Percentiles rank a stretch among this genome's conserved stretches.
Evolutionary conservation across 2,797 vertebrate genomes (phyloP).

Genomic region (Echiichthys vipera): DNA sequence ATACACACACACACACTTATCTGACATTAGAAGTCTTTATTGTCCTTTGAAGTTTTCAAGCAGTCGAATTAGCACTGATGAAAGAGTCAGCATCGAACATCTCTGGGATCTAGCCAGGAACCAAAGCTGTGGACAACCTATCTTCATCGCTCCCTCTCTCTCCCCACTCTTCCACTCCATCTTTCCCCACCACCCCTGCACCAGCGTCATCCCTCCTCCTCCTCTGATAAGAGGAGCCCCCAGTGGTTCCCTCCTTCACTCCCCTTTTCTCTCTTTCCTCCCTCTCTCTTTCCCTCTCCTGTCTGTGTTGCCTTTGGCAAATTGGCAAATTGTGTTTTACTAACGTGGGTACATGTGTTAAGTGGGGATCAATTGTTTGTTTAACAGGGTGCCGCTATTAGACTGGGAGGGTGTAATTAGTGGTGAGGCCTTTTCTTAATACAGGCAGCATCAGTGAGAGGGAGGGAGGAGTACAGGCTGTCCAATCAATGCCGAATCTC

Average conservation of each 20-base stretch:
- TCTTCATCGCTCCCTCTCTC: conserved; percentile 55
- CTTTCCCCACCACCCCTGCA: conserved; percentile 24
- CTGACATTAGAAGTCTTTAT: conserved; percentile 81
- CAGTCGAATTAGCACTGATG: conserved; percentile 85
- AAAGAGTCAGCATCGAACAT: conserved; percentile 77
- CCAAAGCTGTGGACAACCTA: conserved; percentile 56
- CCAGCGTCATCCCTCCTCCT: conserved; percentile 40
- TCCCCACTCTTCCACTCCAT: conserved; percentile 41
- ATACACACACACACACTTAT: conserved; percentile 79
- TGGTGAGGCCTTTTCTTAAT: conserved; percentile 82
- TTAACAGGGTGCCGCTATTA: conserved; percentile 89
- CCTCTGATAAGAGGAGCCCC: conserved; percentile 66
- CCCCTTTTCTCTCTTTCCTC: conserved; percentile 60
- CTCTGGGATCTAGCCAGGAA: conserved; percentile 68
- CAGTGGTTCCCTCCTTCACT: conserved; percentile 66
- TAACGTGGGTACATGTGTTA: conserved; percentile 89
- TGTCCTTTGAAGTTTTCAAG: conserved; percentile 83
- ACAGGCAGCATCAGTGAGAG: conserved; percentile 68
- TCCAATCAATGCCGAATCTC: conserved; percentile 87
- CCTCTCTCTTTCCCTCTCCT: conserved; percentile 67
- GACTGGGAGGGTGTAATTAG: conserved; percentile 90
- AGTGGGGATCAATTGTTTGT: conserved; percentile 89
- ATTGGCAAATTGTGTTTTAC: conserved; percentile 92
- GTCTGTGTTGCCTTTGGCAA: conserved; percentile 88
- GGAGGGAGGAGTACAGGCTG: conserved; percentile 56